Evolutionary conservation across 2,888 invertebrate genomes (phyloP).

Genomic region (Drosophila ezoana): DNA sequence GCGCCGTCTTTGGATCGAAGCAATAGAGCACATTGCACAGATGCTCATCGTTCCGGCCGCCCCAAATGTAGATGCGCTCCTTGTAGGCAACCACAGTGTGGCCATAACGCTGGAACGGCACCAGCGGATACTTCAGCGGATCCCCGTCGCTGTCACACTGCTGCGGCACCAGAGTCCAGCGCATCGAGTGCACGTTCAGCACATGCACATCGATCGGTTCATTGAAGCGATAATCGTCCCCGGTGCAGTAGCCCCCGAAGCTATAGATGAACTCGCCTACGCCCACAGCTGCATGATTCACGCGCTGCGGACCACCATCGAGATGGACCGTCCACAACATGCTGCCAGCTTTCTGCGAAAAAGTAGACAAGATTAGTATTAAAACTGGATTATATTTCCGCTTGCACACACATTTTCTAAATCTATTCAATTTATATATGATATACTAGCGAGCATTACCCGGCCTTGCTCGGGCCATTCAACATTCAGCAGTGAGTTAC

Average conservation of each 20-base stretch:
- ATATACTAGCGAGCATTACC: too few relatives aligned
- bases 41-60: slow-evolving; percentile 93
- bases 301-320: slow-evolving; percentile 95
- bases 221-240: slow-evolving; percentile 89
- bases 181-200: slow-evolving; percentile 89
- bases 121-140: slow-evolving; percentile 85
- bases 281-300: slow-evolving; percentile 95
- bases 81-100: slow-evolving; percentile 94
- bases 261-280: slow-evolving; percentile 93
- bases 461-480: too few relatives aligned
- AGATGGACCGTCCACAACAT: slow-evolving; percentile 95
- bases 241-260: slow-evolving; percentile 96
- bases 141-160: slow-evolving; percentile 86
- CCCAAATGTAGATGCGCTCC: slow-evolving; percentile 93
- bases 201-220: slow-evolving; percentile 95
- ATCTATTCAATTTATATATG: too few relatives aligned
- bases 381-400: too few relatives aligned
- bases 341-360: slow-evolving; percentile 11
- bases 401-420: too few relatives aligned
- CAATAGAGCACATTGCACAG: slow-evolving; percentile 92
- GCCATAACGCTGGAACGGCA: slow-evolving; percentile 94
- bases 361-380: background rate
- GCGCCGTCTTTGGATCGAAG: slow-evolving; percentile 90
- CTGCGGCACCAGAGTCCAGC: slow-evolving; percentile 86
- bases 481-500: too few relatives aligned